Evolutionary conservation across 2,888 invertebrate genomes (phyloP).

Genomic region (Xanthostigma xanthostigma): DNA sequence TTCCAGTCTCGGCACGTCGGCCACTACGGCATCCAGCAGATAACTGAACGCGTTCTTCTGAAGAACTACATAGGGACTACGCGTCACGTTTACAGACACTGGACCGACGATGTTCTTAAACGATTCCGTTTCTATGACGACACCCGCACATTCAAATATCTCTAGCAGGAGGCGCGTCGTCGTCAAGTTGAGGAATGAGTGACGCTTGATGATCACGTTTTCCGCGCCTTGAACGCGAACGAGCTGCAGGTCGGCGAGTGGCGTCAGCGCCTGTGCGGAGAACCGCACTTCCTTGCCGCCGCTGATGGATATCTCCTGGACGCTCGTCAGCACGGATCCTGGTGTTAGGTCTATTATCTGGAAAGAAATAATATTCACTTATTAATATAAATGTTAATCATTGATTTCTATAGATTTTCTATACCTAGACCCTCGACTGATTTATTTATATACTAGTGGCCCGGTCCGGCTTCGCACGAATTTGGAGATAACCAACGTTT

Average conservation of each 20-base stretch:
- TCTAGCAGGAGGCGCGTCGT: constrained; percentile 43
- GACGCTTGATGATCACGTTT: constrained; percentile 37
- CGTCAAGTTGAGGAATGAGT: constrained; percentile 43
- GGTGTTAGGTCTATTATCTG: constrained; percentile 34
- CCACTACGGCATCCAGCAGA: constrained; percentile 42
- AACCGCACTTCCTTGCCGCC: constrained; percentile 40
- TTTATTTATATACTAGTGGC: not conserved
- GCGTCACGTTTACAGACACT: constrained; percentile 41
- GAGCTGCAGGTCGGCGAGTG: constrained; percentile 35
- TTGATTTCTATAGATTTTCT: not conserved
- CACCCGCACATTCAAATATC: constrained; percentile 39
- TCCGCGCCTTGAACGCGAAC: constrained; percentile 37
- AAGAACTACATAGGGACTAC: constrained; percentile 41
- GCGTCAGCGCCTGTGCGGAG: constrained; percentile 38
- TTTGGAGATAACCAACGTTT: too few species aligned
- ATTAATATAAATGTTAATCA: not conserved
- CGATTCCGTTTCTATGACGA: constrained; percentile 45
- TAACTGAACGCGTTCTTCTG: constrained; percentile 50
- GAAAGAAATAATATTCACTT: constrained; percentile 14
- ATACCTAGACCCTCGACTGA: not conserved
- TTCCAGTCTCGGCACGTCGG: constrained; percentile 37
- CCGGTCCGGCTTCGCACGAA: too few species aligned
- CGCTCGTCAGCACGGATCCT: constrained; percentile 39
- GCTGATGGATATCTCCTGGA: constrained; percentile 39
- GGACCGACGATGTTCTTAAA: constrained; percentile 50